A percentile compares a stretch with the other conserved stretches of the same genome.
phyloP scores from a whole-genome alignment of 2,113 vertebrate genomes.

The Pipa parva region DNA sequence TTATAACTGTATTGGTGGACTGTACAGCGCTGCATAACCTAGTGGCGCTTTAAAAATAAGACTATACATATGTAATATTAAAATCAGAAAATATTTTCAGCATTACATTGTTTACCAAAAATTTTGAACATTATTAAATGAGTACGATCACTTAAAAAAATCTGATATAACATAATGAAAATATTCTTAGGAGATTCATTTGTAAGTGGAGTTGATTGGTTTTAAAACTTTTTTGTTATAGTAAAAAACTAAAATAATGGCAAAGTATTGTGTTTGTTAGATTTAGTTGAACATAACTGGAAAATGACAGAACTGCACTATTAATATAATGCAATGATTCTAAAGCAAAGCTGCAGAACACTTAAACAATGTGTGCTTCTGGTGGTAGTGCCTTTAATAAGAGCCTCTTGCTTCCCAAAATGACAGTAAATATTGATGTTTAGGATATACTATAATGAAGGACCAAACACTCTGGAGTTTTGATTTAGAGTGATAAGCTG shows the following conservation, averaged over 20 bases:
- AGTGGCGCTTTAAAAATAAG: too few relatives aligned
- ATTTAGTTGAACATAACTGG: slow-evolving; percentile 1
- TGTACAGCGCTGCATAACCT: too few relatives aligned
- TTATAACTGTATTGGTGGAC: too few relatives aligned
- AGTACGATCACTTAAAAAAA: too few relatives aligned
- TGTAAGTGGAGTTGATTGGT: neutral
- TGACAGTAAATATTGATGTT: slow-evolving; percentile 16
- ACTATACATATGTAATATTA: too few relatives aligned
- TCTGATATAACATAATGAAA: too few relatives aligned
- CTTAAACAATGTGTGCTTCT: slow-evolving; percentile 16
- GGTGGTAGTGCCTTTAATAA: slow-evolving; percentile 15
- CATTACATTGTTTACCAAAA: too few relatives aligned
- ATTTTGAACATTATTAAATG: too few relatives aligned
- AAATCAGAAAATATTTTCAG: too few relatives aligned
- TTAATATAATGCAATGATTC: slow-evolving; percentile 20
- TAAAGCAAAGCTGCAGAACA: slow-evolving; percentile 3
- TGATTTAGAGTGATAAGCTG: neutral
- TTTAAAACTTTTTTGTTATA: neutral
- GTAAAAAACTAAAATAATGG: neutral
- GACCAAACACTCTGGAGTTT: neutral
- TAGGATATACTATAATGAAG: slow-evolving; percentile 1
- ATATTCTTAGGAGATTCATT: neutral
- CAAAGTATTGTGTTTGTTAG: neutral
- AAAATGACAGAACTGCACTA: neutral
- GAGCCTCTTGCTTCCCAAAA: slow-evolving; percentile 14